Base-by-base conservation (phyloP, 2,888 invertebrate genomes). In the Pseudanteris insignis region DNA sequence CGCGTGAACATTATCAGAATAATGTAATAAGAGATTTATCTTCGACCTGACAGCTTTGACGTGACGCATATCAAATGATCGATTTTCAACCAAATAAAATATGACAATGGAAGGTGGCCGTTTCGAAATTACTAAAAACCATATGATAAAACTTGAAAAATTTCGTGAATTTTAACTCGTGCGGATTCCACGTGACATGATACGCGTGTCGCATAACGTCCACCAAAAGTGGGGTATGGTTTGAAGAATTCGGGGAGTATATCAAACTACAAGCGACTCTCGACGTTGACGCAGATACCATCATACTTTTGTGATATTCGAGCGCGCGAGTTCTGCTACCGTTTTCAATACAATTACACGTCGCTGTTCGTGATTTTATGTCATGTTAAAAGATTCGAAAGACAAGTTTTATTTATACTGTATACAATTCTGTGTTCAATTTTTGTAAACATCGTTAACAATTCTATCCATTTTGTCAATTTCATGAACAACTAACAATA, bases 211-310 rank as follows among this genome's bases (percentile, higher is more conserved):
- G 41, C 59, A 41, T 53, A 28, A 47, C 53, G 48, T 14, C 36
- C 33, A 40, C 12, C 30, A 47, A 48, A 47, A 60, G 30, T 41
- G 37, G 28, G 53, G 29, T 48, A 54, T 54, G 48, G 33, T 61
- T 47, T 61, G 43, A 48, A 43, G 53, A 50, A 14, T 37, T 26
- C 40, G 36, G 48, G 29, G 44, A 30, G 15, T 43, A 21, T 7
- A 7, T 7, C 29, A 30, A 29, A 38, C 30, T 21, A 47, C 48
- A 54, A 44, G 38, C 54, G 48, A 61, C 48, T 50, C 53, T 24
- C 18, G 36, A 26, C 34, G 14, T 10, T 29, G 21, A 18, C 28
- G 33, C 34, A 47, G 47, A 55, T 55, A 47, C 34, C 41, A 55
- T 55, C 26, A 24, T 12, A 32, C 21, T 10, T 40, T 38, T 37